phyloP scores from a whole-genome alignment of 2,888 invertebrate genomes.

The Tortrix viridana region DNA sequence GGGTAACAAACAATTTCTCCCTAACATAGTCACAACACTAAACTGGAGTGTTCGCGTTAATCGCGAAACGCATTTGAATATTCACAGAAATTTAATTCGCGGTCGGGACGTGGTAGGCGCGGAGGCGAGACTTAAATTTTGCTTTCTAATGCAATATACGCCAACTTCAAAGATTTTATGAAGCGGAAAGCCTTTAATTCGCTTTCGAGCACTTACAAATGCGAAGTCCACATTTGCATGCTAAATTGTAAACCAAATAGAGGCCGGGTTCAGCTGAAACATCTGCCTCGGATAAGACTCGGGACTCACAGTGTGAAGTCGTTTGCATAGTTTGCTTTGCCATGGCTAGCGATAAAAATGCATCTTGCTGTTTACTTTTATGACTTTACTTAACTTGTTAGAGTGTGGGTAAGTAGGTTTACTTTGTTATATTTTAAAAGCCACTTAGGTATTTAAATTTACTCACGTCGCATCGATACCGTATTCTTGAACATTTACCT shows the following conservation, averaged over 20 bases:
- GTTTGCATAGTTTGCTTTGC: slow-evolving; percentile 59
- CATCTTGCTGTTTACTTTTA: slow-evolving; percentile 55
- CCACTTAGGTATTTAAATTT: too few relatives aligned
- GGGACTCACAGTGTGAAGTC: slow-evolving; percentile 56
- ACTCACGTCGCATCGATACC: too few relatives aligned
- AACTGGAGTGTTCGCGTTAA: slow-evolving; percentile 58
- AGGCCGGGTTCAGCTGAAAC: slow-evolving; percentile 52
- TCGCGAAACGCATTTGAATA: slow-evolving; percentile 67
- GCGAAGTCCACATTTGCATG: slow-evolving; percentile 69
- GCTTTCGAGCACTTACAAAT: slow-evolving; percentile 62
- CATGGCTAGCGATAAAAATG: slow-evolving; percentile 57
- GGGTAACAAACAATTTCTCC: slow-evolving; percentile 55
- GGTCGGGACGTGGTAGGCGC: slow-evolving; percentile 46
- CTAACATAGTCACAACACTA: slow-evolving; percentile 51
- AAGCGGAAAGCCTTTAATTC: slow-evolving; percentile 62
- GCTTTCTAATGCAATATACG: slow-evolving; percentile 58
- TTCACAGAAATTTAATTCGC: slow-evolving; percentile 59
- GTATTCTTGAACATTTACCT: too few relatives aligned
- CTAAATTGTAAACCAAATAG: slow-evolving; percentile 72
- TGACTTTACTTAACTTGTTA: slow-evolving; percentile 37
- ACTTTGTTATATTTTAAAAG: neutral
- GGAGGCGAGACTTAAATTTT: slow-evolving; percentile 52
- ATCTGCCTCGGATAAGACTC: slow-evolving; percentile 63
- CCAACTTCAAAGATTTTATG: slow-evolving; percentile 58
- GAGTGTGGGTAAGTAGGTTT: neutral